Conservation (phyloP, 2,888 invertebrate genomes). For the Panorpa germanica region DNA sequence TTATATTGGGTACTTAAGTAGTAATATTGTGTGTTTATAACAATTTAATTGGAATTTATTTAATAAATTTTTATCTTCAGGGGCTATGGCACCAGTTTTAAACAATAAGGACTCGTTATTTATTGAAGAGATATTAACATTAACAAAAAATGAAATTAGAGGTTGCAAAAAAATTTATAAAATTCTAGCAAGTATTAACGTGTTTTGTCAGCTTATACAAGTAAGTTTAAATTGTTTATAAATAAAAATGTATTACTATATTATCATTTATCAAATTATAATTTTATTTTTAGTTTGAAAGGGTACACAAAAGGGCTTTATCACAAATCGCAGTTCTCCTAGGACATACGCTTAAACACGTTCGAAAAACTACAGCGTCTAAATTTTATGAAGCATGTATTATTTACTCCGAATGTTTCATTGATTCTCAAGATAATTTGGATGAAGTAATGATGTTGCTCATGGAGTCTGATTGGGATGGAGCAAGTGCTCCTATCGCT, state of each 20-base stretch:
- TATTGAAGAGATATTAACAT: slow-evolving; percentile 44
- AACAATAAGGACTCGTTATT: slow-evolving; percentile 46
- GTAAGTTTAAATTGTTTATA: slow-evolving; percentile 24
- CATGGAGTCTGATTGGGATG: slow-evolving; percentile 73
- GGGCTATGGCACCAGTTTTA: slow-evolving; percentile 44
- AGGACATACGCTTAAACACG: slow-evolving; percentile 66
- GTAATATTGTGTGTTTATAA: not conserved
- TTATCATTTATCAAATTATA: slow-evolving; percentile 6
- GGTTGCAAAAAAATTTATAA: slow-evolving; percentile 70
- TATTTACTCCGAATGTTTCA: slow-evolving; percentile 55
- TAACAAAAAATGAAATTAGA: slow-evolving; percentile 57
- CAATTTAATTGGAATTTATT: not conserved
- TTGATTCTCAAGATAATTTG: slow-evolving; percentile 44
- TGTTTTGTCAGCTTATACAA: slow-evolving; percentile 71
- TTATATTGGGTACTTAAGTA: too few species aligned
- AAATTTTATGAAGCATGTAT: slow-evolving; percentile 67
- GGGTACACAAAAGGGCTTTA: slow-evolving; percentile 43
- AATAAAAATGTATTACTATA: slow-evolving; percentile 3
- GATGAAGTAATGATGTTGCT: slow-evolving; percentile 46
- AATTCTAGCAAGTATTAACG: slow-evolving; percentile 66
- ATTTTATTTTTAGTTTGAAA: slow-evolving; percentile 13
- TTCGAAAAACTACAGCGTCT: slow-evolving; percentile 62
- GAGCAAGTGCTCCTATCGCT: slow-evolving; percentile 51
- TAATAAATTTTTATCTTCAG: slow-evolving; percentile 14
- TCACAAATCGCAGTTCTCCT: slow-evolving; percentile 62